Conservation (phyloP, 37 sponge, comb jelly and placozoan species). For the Petrosia ficiformis region DNA sequence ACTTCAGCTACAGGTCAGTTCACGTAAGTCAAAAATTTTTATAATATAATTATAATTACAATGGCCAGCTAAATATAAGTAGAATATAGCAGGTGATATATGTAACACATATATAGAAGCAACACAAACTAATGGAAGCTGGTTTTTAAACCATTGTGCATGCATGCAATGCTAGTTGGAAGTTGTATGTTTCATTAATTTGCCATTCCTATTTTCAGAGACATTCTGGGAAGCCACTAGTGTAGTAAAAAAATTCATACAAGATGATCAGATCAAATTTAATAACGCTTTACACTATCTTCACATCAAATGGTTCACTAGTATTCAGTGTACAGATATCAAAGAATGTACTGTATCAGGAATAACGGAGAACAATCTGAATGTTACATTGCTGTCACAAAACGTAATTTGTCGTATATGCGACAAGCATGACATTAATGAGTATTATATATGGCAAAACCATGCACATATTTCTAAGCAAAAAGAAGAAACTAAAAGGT, state of each 20-base stretch:
- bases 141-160: no score
- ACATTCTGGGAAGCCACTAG: slow-evolving; percentile 32
- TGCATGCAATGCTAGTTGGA: no score
- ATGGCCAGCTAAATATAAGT: no score
- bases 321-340: background rate
- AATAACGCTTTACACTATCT: slow-evolving; percentile 25
- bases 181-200: no score
- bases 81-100: no score
- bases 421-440: background rate
- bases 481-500: background rate
- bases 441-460: background rate
- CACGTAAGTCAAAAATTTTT: background rate
- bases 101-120: no score
- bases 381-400: slow-evolving; percentile 29
- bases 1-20: slow-evolving; percentile 28
- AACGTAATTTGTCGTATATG: slow-evolving; percentile 15
- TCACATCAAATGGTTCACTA: background rate
- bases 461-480: background rate
- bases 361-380: slow-evolving; percentile 17
- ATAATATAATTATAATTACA: no score
- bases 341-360: background rate
- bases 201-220: no score
- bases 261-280: slow-evolving; percentile 49
- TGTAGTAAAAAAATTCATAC: background rate
- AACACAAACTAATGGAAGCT: no score